Conservation (phyloP, 2,113 vertebrate genomes). For the Dryoscopus gambensis region DNA sequence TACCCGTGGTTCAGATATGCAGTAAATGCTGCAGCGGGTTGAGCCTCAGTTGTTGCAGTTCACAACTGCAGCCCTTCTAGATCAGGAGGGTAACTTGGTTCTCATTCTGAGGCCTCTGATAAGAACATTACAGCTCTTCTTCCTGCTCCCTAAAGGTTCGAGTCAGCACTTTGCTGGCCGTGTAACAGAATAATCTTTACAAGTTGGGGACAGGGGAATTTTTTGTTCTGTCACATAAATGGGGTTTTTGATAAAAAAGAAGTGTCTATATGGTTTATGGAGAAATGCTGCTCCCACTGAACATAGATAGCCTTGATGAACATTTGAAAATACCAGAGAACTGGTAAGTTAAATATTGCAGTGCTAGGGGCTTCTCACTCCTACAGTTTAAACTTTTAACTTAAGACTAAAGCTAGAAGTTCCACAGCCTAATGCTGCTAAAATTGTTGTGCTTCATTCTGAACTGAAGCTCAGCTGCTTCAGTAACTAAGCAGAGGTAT, state of each 20-base stretch:
- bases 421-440: neutral
- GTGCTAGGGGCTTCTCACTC: neutral
- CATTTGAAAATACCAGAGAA: neutral
- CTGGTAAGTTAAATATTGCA: neutral
- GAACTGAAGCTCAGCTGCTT: neutral
- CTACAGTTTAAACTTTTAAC: neutral
- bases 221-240: neutral
- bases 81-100: neutral
- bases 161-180: neutral
- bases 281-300: neutral
- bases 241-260: neutral
- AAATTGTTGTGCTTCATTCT: neutral
- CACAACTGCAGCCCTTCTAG: neutral
- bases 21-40: neutral
- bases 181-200: neutral
- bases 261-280: neutral
- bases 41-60: neutral
- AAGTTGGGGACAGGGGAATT: neutral
- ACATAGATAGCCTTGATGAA: neutral
- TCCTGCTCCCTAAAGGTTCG: neutral
- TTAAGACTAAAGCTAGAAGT: neutral
- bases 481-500: neutral
- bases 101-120: neutral
- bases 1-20: neutral
- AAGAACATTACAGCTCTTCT: neutral